Conservation (phyloP, 2,888 invertebrate genomes). For the Microplitis manilae region DNA sequence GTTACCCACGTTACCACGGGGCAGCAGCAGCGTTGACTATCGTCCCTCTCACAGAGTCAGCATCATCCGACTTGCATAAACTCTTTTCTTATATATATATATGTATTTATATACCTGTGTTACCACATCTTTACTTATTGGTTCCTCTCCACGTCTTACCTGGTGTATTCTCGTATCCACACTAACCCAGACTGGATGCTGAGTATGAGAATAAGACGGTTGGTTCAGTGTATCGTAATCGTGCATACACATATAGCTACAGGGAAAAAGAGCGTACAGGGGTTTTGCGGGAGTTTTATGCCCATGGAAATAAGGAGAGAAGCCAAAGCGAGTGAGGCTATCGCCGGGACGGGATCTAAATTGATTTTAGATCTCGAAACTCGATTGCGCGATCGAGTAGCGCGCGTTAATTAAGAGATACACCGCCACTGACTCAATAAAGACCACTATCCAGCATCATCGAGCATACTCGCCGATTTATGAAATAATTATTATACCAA, state of each 20-base stretch:
- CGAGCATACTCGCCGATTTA: constrained; percentile 46
- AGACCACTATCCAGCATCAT: constrained; percentile 41
- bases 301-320: constrained; percentile 31
- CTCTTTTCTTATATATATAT: background rate
- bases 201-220: too few relatives aligned
- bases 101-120: background rate
- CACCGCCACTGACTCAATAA: constrained; percentile 61
- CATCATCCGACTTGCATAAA: background rate
- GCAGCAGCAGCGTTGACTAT: constrained; percentile 5
- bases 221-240: too few relatives aligned
- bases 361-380: constrained; percentile 63
- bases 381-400: constrained; percentile 60
- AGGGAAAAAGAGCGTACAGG: background rate
- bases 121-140: background rate
- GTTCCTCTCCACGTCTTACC: background rate
- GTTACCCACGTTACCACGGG: constrained; percentile 63
- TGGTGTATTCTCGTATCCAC: too few relatives aligned
- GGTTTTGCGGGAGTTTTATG: background rate
- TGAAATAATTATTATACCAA: constrained; percentile 44
- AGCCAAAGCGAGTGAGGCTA: constrained; percentile 48
- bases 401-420: constrained; percentile 64
- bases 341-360: constrained; percentile 61
- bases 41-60: constrained; percentile 25
- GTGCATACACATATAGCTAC: too few relatives aligned
- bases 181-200: too few relatives aligned